These are phyloP conservation scores for Neogobius melanostomus DNA, from an alignment of 2,113 vertebrate species.

Conservation along the genomic window DNA sequence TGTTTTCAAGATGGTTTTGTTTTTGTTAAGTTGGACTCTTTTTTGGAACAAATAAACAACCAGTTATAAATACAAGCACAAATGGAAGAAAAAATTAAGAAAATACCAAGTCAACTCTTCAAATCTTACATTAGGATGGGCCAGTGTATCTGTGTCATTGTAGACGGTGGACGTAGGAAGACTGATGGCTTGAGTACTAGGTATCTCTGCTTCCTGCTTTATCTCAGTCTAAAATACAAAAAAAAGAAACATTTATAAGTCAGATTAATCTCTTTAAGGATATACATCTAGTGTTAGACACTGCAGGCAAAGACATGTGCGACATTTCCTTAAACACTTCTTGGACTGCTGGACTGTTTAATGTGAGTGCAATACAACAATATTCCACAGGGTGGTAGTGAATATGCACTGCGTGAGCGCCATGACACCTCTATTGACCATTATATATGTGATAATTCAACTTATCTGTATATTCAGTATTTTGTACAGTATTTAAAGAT, in stretches of 20 bases:
- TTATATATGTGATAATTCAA: no score
- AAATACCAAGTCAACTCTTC: not conserved
- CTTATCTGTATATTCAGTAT: no score
- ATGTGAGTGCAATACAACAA: constrained; percentile 10
- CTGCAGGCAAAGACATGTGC: not conserved
- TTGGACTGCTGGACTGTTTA: no score
- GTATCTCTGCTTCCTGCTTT: constrained; percentile 56
- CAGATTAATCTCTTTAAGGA: not conserved
- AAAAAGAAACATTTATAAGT: constrained; percentile 3
- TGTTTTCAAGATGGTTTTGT: constrained; percentile 18
- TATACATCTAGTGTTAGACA: not conserved
- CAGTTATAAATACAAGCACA: constrained; percentile 22
- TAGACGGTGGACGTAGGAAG: constrained; percentile 90
- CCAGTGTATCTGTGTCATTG: constrained; percentile 87
- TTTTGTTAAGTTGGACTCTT: not conserved
- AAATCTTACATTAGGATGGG: constrained; percentile 89
- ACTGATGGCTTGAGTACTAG: constrained; percentile 65
- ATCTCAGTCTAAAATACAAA: constrained; percentile 50
- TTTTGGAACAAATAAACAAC: not conserved
- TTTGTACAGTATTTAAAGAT: not conserved
- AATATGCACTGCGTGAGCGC: not conserved
- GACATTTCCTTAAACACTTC: not conserved
- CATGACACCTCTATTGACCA: no score
- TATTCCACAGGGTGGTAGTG: constrained; percentile 67
- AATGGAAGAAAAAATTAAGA: not conserved